A percentile compares a stretch with the other conserved stretches of the same genome.
Conservation (phyloP, 2,797 vertebrate genomes). For the Calcarius lapponicus region DNA sequence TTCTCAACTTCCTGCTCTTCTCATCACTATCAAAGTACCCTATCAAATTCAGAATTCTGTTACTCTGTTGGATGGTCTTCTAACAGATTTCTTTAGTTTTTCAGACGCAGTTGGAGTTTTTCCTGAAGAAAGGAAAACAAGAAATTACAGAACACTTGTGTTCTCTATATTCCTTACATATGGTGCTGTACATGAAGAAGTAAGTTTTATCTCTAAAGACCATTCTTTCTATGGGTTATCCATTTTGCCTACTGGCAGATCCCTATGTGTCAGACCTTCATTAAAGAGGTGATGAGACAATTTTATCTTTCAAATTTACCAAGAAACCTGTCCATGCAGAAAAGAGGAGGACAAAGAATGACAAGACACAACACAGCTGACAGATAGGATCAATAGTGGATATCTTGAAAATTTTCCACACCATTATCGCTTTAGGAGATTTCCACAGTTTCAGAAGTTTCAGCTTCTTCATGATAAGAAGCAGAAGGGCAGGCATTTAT, state of each 20-base stretch:
- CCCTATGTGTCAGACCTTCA: not conserved
- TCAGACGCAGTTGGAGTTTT: not conserved
- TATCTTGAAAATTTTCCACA: not conserved
- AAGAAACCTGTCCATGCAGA: not conserved
- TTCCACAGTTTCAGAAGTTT: not conserved
- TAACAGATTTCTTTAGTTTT: not conserved
- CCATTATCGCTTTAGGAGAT: not conserved
- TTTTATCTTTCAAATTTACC: not conserved
- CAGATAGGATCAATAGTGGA: not conserved
- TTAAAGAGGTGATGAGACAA: not conserved
- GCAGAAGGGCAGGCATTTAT: not conserved
- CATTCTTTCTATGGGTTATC: not conserved
- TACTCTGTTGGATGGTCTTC: not conserved
- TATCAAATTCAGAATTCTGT: not conserved
- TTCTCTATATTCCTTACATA: slow-evolving; percentile 21
- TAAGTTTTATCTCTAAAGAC: not conserved
- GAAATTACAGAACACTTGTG: not conserved
- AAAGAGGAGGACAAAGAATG: not conserved
- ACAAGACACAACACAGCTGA: not conserved
- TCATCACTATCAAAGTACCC: not conserved
- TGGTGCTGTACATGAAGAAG: not conserved
- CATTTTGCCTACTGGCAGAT: not conserved
- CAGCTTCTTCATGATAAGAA: not conserved
- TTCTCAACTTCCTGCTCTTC: not conserved
- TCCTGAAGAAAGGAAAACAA: slow-evolving; percentile 20